Base-by-base conservation (phyloP, 2,888 invertebrate species). In the Masnerella sp. region DNA sequence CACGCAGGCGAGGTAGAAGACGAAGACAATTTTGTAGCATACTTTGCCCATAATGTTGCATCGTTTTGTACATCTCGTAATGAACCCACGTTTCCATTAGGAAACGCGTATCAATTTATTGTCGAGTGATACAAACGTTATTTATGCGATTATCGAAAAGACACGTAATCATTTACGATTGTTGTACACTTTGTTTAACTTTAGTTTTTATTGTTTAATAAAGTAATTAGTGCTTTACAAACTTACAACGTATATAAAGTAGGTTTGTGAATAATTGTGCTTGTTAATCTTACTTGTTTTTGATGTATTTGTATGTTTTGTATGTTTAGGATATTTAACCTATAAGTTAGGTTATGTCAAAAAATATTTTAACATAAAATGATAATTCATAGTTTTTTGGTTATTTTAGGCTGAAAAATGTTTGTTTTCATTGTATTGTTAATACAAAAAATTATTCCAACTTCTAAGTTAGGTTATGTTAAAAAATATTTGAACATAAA, bases 51-150 rank as follows among this genome's bases (percentile, higher is more conserved):
- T 65, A 42, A 51, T 25, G 59, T 52, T 56, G 67, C 61, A 72
- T 67, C 59, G 52, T 40, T 40, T 52, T 52, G 52, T 58, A 43
- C 38, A 47, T 62, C 64, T 61, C 61, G 59, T 59, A 74, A 65
- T 61, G 70, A 70, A 74, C 62, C 56, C 42, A 54, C 30, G 25
- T 58, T 56, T 32, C 59, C 14, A 38, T 74, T 74, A 43, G 61
- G 67, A 65, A 74, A 74, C 34, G 8, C 70, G 42, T 56, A 62
- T 58, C 28, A 58, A 62, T 40, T 70, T 56, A 70, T 61, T 34
- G 61, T 36, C 8, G 18, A 34, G 17, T 25, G 17, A 38, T 62
- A 61, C 11, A 56, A 15, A 34, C 64, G 45, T 71, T 71, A 58
- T 64, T 70, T 56, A 43, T 56, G 54, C 40, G 40, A 64, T 68